Base-by-base conservation (phyloP, 2,113 vertebrate species). In the Corythaeola cristata region DNA sequence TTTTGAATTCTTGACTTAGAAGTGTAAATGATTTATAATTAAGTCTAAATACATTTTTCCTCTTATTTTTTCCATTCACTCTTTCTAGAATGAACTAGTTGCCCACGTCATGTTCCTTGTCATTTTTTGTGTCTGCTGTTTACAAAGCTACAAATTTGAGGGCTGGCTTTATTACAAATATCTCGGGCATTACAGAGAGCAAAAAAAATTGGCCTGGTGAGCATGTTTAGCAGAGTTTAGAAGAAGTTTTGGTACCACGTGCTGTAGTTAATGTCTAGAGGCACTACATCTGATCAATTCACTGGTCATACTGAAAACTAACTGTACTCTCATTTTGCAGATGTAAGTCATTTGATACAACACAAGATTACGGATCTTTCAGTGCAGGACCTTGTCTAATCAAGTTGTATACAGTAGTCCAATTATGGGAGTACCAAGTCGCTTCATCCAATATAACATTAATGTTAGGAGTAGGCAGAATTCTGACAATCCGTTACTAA, bases 1-100 rank as follows among this genome's bases (percentile, higher is more conserved):
- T 90, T 90, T 73, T 24, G 89, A 82, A 93, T 76, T 64, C 22
- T 62, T 88, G 45, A 45, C 77, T 82, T 85, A 87, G 74, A 85
- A 89, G 59, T 88, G 81, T 64, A 95, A 92, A 90, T 78, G 7
- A 53, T 56, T 90, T 74, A 84, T 88, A 95, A 96, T 84, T 71
- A 89, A 62, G 20, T 76, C 58, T 69, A 69, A 79, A 77, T 26
- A 37, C 4, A 12, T 62, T 75, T 93, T 60, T 22, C 44, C 33
- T 85, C 33, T 63, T 67, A 9, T 49, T 39, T 37, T 85, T 94
- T 85, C 62, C 17, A 41, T 63, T 76, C 27, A 41, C 7, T 72
- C 30, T 33, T 81, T 55, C 23, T 20, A 35, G 39, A 88, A 78
- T 64, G 35, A 69, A 63, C 41, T 26, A 69, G 39, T 7, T 90